phyloP scores from a whole-genome alignment of 2,888 invertebrate species.

The Aricia artaxerxes region DNA sequence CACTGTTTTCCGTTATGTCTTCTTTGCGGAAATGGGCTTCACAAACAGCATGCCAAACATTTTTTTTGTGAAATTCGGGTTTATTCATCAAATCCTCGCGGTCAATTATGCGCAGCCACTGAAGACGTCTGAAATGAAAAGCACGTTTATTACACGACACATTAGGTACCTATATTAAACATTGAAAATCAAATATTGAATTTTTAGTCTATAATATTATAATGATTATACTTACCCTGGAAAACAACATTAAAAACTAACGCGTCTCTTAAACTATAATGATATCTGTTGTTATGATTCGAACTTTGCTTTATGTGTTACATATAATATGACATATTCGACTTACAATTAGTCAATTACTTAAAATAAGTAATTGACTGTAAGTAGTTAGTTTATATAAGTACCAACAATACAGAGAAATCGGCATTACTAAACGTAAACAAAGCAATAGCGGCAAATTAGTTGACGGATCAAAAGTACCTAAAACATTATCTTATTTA shows the following conservation, averaged over 20 bases:
- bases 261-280: constrained; percentile 10
- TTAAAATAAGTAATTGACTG: not conserved
- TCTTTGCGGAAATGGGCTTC: constrained; percentile 42
- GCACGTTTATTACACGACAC: not conserved
- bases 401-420: constrained; percentile 5
- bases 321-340: not conserved
- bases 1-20: constrained; percentile 33
- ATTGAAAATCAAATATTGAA: too few species aligned
- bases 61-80: constrained; percentile 36
- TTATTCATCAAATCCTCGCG: constrained; percentile 43
- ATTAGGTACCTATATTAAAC: not conserved
- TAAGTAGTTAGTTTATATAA: constrained; percentile 5
- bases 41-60: constrained; percentile 36
- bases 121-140: constrained; percentile 34
- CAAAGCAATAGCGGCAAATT: constrained; percentile 35
- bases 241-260: constrained; percentile 22
- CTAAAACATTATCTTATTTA: not conserved
- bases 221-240: not conserved
- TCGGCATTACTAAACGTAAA: constrained; percentile 30
- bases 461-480: not conserved
- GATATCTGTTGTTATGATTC: constrained; percentile 10
- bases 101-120: constrained; percentile 42
- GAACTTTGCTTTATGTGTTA: not conserved
- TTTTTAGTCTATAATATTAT: not conserved
- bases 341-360: constrained; percentile 19